Conservation (phyloP, 2,113 vertebrate genomes). For the Cariama cristata region DNA sequence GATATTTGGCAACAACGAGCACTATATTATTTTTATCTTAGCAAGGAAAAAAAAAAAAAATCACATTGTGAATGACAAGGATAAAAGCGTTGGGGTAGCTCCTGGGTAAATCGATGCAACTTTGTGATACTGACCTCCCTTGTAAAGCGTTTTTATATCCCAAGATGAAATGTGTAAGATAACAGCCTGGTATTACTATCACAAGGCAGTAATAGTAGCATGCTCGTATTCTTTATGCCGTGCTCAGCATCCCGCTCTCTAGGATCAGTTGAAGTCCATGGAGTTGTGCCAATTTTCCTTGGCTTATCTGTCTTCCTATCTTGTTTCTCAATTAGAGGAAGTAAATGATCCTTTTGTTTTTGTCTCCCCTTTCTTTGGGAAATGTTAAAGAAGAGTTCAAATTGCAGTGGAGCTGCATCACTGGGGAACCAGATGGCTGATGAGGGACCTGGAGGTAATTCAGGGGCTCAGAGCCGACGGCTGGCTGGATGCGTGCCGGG, state of each 20-base stretch:
- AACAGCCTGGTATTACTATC: not conserved
- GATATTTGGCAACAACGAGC: constrained; percentile 29
- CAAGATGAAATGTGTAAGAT: not conserved
- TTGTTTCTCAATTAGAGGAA: constrained; percentile 24
- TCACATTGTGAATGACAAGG: not conserved
- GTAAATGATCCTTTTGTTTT: constrained; percentile 46
- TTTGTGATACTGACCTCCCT: not conserved
- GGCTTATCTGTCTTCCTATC: constrained; percentile 57
- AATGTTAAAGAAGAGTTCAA: constrained; percentile 23
- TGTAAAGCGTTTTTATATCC: not conserved
- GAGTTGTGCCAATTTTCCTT: constrained; percentile 58
- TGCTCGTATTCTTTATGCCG: not conserved
- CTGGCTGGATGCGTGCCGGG: not conserved
- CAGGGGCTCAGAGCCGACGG: not conserved
- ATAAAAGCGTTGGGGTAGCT: not conserved
- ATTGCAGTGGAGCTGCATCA: not conserved
- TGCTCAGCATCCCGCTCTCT: not conserved
- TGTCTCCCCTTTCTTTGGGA: constrained; percentile 14
- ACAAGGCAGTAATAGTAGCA: not conserved
- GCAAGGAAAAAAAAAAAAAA: not conserved
- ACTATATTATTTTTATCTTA: constrained; percentile 19
- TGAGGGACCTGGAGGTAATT: not conserved
- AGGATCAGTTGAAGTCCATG: not conserved
- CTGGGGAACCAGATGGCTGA: not conserved
- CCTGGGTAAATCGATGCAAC: not conserved